Base-by-base conservation (phyloP, 2,888 invertebrate genomes). In the Noctua fimbriata region DNA sequence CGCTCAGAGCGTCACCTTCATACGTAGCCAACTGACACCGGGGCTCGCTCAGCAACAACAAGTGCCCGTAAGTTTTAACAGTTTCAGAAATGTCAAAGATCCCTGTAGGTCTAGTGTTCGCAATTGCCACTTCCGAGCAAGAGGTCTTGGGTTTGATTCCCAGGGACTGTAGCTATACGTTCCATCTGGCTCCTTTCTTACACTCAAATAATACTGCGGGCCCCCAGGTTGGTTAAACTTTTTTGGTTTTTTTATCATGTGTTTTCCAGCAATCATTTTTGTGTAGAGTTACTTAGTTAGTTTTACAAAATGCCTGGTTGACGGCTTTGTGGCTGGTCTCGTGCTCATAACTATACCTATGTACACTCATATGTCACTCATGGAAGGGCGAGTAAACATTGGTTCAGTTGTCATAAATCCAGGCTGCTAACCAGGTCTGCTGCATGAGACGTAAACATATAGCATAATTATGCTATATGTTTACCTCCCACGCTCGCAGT, bases 1-100 rank as follows among this genome's bases (percentile, higher is more conserved):
- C 0, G 94, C 95, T 1, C 97, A 97, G 73, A 98, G 98, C 84
- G 98, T 98, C 69, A 98, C 98, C 9, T 97, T 97, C 84, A 98
- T 98, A 47, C 97, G 98, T 66, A 97, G 98, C 81, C 98, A 98
- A 86, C 97, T 98, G 83, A 97, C 98, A 0, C 97, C 97, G 0
- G 98, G 98, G 0, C 95, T 98, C 0, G 97, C 97, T 0, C 97
- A 97, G 78, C 97, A 97, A 77, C 97, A 97, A 86, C 98, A 97
- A 95, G 97, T 97, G 91, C 83, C 72, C 24, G 78, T 73, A 76
- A 36, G 60, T 70, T 52, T 52, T 14, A n/a, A 65, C 32, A 63
- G 21, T 65, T 65, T 65, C 32, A 65, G 10, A 10, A 32, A 63
- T 63, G 0, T 63, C 32, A 9, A 10, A 12, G 10, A 32, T 32